Conservation (phyloP, 2,797 vertebrate genomes). For the Mormyrus proboscirostris region DNA sequence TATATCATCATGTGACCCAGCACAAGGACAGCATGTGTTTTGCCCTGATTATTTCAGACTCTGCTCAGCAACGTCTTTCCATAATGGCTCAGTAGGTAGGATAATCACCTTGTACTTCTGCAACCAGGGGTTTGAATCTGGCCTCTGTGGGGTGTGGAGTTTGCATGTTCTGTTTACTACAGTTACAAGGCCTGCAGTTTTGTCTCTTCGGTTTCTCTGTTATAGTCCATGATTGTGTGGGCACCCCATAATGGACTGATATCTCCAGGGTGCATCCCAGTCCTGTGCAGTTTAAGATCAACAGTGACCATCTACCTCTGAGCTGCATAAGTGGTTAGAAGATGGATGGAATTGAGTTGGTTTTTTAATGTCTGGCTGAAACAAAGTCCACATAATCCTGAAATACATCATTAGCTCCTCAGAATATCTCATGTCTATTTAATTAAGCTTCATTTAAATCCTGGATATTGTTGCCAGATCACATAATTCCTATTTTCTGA, state of each 20-base stretch:
- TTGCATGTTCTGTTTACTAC: background rate
- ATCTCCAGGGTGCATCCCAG: background rate
- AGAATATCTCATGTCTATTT: background rate
- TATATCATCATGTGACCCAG: background rate
- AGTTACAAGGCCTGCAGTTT: background rate
- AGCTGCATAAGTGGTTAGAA: background rate
- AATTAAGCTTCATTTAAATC: conserved; percentile 3
- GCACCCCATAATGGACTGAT: background rate
- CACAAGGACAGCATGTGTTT: background rate
- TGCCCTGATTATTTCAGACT: background rate
- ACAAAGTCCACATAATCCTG: background rate
- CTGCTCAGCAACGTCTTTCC: background rate
- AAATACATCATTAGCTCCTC: background rate
- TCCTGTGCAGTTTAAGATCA: background rate
- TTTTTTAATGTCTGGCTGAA: background rate
- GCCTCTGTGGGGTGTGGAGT: background rate
- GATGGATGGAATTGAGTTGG: background rate
- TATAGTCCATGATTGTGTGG: background rate
- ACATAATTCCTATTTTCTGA: background rate
- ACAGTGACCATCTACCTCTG: background rate
- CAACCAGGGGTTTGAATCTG: background rate
- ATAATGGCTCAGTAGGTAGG: background rate
- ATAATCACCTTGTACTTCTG: background rate
- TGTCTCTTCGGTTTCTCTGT: background rate
- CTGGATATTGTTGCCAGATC: background rate